phyloP scores from a whole-genome alignment of 2,797 vertebrate genomes.

The Glyptemys insculpta region DNA sequence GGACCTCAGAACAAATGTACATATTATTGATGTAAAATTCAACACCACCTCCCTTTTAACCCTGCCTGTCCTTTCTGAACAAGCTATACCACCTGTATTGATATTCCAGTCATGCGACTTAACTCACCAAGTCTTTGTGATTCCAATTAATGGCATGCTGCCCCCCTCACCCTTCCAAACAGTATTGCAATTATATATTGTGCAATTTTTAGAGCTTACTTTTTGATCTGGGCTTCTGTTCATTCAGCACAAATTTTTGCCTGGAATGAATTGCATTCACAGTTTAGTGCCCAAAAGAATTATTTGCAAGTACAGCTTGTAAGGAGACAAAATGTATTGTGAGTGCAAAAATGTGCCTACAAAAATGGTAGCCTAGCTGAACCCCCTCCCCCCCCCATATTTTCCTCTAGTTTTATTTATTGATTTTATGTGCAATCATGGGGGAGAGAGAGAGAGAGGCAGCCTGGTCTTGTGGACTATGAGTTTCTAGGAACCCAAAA shows the following conservation, averaged over 20 bases:
- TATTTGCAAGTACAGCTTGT: background rate
- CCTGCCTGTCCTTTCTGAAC: no score
- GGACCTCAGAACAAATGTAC: no score
- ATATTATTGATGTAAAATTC: no score
- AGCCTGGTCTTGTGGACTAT: background rate
- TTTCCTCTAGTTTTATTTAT: background rate
- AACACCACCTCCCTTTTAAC: no score
- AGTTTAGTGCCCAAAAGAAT: background rate
- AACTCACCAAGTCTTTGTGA: no score
- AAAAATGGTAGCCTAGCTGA: fast-evolving
- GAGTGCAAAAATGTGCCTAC: background rate
- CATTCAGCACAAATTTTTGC: background rate
- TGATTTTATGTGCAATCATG: background rate
- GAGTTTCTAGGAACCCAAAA: background rate
- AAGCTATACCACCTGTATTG: no score
- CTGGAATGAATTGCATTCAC: background rate
- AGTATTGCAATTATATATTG: background rate
- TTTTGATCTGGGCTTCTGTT: background rate
- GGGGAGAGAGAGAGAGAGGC: background rate
- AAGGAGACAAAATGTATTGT: background rate
- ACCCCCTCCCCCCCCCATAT: fast-evolving
- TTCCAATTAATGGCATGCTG: no score
- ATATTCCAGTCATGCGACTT: no score
- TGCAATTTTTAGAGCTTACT: background rate
- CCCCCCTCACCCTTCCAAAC: background rate